Conservation (phyloP, 2,888 invertebrate species). For the Chrysolina haemoptera region DNA sequence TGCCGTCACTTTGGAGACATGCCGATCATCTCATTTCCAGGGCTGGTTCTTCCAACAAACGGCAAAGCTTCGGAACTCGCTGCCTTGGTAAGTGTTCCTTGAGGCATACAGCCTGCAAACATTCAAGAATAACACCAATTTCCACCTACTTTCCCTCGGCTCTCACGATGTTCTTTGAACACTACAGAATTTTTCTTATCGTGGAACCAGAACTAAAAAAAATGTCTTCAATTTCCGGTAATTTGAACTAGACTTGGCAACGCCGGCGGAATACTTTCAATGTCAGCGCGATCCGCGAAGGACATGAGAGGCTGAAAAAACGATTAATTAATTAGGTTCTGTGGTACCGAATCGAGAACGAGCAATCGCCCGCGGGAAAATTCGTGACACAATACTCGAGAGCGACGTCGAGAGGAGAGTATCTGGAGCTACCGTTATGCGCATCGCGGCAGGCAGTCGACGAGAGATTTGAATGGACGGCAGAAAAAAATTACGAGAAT, state of each 20-base stretch:
- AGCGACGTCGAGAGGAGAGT: not conserved
- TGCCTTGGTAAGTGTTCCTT: too few relatives aligned
- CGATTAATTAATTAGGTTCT: conserved; percentile 26
- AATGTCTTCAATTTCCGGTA: not conserved
- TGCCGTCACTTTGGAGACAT: too few relatives aligned
- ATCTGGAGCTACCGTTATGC: conserved; percentile 35
- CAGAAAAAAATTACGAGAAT: conserved; percentile 7
- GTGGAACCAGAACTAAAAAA: too few relatives aligned
- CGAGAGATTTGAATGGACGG: conserved; percentile 22
- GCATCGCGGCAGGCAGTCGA: conserved; percentile 7
- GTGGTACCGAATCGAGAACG: conserved; percentile 31
- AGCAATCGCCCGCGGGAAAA: conserved; percentile 20
- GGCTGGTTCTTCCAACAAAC: too few relatives aligned
- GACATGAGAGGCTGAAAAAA: conserved; percentile 19
- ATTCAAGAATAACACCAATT: too few relatives aligned
- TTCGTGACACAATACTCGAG: conserved; percentile 32
- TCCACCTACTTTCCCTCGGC: too few relatives aligned
- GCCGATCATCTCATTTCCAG: too few relatives aligned
- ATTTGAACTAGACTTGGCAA: not conserved
- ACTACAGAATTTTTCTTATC: too few relatives aligned
- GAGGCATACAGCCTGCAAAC: too few relatives aligned
- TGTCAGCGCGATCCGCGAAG: conserved; percentile 24
- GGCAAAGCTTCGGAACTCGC: too few relatives aligned
- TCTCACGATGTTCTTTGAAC: too few relatives aligned
- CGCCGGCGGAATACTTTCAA: conserved; percentile 27